These are phyloP conservation scores for Egretta garzetta DNA, from an alignment of 2,113 vertebrate species.

Conservation along the genomic window DNA sequence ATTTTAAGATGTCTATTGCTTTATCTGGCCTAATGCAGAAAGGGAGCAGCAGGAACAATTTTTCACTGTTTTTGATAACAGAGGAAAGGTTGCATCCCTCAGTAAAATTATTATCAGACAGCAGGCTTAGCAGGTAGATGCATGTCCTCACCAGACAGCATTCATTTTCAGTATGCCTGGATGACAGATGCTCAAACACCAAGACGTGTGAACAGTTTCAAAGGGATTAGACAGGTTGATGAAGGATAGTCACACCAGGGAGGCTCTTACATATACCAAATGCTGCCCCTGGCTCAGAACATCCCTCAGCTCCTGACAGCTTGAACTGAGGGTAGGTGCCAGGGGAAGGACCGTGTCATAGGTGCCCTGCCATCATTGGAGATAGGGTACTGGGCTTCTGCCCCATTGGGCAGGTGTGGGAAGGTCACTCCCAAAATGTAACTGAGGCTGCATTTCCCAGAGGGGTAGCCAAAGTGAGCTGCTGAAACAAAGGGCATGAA, in stretches of 20 bases:
- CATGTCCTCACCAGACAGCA: neutral
- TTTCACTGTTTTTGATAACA: neutral
- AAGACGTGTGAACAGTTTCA: neutral
- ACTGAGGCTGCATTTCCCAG: neutral
- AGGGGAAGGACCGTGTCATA: neutral
- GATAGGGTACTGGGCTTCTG: neutral
- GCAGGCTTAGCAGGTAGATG: neutral
- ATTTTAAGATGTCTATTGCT: neutral
- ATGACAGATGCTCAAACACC: neutral
- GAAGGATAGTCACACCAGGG: neutral
- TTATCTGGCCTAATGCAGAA: neutral
- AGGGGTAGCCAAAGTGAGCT: neutral
- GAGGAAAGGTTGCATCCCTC: neutral
- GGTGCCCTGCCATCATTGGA: rapidly evolving
- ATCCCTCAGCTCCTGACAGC: neutral
- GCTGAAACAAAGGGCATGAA: neutral
- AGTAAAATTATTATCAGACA: neutral
- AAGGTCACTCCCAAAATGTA: rapidly evolving
- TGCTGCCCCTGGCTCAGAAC: neutral
- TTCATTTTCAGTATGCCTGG: neutral
- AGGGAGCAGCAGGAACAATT: neutral
- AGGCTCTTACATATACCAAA: neutral
- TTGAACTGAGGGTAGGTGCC: neutral
- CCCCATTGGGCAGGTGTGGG: neutral
- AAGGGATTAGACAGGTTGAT: neutral